Percentiles rank a stretch among this genome's conserved stretches.
These are phyloP conservation scores for Xyrauchen texanus DNA, from an alignment of 2,113 vertebrate genomes.

Conservation along the genomic window DNA sequence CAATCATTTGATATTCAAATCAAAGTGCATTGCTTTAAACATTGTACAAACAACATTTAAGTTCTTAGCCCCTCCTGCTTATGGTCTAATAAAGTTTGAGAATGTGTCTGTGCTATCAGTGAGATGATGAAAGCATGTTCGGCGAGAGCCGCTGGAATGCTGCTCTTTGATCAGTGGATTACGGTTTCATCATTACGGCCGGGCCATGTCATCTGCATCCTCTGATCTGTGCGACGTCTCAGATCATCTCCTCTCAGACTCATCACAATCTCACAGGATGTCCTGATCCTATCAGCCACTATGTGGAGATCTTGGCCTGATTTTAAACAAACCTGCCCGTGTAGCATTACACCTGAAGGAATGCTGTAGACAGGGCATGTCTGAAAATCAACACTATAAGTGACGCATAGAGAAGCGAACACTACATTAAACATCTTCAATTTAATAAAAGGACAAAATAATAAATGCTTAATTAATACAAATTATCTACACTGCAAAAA, in stretches of 20 bases:
- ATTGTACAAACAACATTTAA: too few species aligned
- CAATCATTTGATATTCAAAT: too few species aligned
- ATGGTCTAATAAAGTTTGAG: too few species aligned
- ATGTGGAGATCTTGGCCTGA: constrained; percentile 23
- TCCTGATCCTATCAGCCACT: constrained; percentile 53
- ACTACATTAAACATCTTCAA: constrained; percentile 19
- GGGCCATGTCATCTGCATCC: constrained; percentile 51
- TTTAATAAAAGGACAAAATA: neutral
- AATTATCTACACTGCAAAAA: neutral
- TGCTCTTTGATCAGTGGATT: constrained; percentile 70
- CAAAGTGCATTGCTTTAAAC: too few species aligned
- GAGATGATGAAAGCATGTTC: constrained; percentile 29
- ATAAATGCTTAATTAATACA: neutral
- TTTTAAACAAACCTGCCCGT: constrained; percentile 47
- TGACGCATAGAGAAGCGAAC: constrained; percentile 23
- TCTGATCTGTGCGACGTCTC: constrained; percentile 47
- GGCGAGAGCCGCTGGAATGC: constrained; percentile 55
- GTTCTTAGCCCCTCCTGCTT: too few species aligned
- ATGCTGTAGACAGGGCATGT: neutral
- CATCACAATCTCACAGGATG: constrained; percentile 52
- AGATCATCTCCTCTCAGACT: constrained; percentile 44
- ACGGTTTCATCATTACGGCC: constrained; percentile 59
- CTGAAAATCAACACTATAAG: too few species aligned
- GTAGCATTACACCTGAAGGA: constrained; percentile 45
- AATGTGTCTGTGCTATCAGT: constrained; percentile 27